These are phyloP conservation scores for Peromyscus nudipes DNA, from an alignment of 2,797 vertebrate species.

Conservation along the genomic window DNA sequence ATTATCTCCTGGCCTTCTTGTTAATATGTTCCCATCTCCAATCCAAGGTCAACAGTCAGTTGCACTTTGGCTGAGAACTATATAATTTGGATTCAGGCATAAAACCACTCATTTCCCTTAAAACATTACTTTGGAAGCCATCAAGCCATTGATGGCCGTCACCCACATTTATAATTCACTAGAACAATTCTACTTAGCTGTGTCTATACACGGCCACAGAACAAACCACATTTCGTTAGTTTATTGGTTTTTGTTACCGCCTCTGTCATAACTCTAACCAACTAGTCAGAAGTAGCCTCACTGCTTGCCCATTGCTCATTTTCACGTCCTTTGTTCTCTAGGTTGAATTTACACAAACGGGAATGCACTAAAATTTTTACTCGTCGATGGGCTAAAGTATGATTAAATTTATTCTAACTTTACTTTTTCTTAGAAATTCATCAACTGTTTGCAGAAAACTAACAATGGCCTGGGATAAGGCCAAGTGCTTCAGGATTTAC, in stretches of 20 bases:
- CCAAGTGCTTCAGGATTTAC: neutral
- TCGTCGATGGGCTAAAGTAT: neutral
- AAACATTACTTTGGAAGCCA: constrained; percentile 75
- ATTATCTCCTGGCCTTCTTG: constrained; percentile 67
- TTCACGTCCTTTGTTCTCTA: neutral
- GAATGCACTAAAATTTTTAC: constrained; percentile 24
- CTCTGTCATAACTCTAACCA: constrained; percentile 47
- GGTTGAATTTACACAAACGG: neutral
- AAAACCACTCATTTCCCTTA: constrained; percentile 70
- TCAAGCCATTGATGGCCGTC: constrained; percentile 35
- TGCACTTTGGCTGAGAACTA: constrained; percentile 55
- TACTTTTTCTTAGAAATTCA: neutral
- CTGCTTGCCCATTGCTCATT: neutral
- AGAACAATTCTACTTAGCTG: constrained; percentile 56
- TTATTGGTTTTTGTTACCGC: neutral
- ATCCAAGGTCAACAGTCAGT: constrained; percentile 75
- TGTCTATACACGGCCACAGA: constrained; percentile 52
- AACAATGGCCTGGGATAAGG: neutral
- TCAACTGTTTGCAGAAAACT: constrained; percentile 54
- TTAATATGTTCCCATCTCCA: constrained; percentile 55
- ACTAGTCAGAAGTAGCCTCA: constrained; percentile 26
- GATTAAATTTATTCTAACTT: constrained; percentile 24
- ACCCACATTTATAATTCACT: constrained; percentile 63
- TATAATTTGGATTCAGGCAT: constrained; percentile 71
- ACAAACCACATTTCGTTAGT: constrained; percentile 48